These are phyloP conservation scores for Drosophila anomalata DNA, from an alignment of 2,888 invertebrate species.

Conservation along the genomic window DNA sequence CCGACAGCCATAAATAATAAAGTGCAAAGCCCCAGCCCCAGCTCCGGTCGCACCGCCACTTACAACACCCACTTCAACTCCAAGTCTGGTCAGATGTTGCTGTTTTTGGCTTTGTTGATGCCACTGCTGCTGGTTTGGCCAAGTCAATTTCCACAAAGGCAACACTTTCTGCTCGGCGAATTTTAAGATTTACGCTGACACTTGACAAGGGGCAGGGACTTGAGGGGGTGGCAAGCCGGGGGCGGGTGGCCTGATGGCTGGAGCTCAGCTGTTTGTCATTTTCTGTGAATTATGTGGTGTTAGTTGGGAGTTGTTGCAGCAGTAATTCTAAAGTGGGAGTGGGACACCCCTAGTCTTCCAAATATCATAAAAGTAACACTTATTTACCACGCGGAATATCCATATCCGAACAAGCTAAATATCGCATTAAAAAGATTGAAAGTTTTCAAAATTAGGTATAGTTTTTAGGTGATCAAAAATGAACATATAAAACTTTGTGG, in stretches of 20 bases:
- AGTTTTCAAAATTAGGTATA: not conserved
- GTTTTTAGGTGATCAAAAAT: conserved; percentile 3
- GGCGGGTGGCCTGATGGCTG: conserved; percentile 8
- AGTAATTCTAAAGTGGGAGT: conserved; percentile 10
- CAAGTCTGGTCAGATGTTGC: conserved; percentile 44
- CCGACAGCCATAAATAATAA: conserved; percentile 77
- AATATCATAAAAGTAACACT: not conserved
- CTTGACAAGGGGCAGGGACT: conserved; percentile 47
- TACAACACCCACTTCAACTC: conserved; percentile 50
- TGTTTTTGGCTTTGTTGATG: conserved; percentile 42
- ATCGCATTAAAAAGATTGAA: not conserved
- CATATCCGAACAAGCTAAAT: not conserved
- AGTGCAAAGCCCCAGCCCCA: conserved; percentile 53
- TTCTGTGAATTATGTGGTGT: conserved; percentile 67
- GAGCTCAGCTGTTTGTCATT: conserved; percentile 64
- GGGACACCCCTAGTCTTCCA: not conserved
- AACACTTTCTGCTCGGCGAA: conserved; percentile 73
- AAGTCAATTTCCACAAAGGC: conserved; percentile 66
- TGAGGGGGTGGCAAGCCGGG: not conserved
- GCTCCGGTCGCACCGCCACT: conserved; percentile 7
- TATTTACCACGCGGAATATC: not conserved
- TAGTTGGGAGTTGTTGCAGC: conserved; percentile 46
- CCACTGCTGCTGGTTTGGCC: conserved; percentile 41
- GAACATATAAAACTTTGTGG: conserved; percentile 56
- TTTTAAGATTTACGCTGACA: conserved; percentile 78